phyloP scores from a whole-genome alignment of 2,797 vertebrate species.

The Schizopygopsis pylzovi region DNA sequence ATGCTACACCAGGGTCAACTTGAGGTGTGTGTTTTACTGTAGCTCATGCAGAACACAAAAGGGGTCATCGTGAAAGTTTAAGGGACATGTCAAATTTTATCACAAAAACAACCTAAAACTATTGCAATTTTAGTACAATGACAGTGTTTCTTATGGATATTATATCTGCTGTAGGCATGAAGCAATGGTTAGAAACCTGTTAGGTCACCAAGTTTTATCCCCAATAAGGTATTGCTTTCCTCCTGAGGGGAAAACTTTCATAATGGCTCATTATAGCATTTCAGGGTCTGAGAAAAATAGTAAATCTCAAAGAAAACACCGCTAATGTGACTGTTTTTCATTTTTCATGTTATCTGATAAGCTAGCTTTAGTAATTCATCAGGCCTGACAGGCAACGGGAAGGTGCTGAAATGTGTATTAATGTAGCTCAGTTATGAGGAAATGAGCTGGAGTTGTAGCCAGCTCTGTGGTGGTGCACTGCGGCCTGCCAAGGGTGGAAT shows the following conservation, averaged over 20 bases:
- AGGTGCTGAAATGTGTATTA: constrained; percentile 61
- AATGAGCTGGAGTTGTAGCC: constrained; percentile 52
- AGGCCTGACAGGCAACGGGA: constrained; percentile 39
- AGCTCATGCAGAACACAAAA: constrained; percentile 41
- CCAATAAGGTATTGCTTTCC: constrained; percentile 43
- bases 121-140: background rate
- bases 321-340: constrained; percentile 46
- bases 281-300: constrained; percentile 45
- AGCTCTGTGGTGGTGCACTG: constrained; percentile 46
- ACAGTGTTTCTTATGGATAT: background rate
- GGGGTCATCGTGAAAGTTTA: constrained; percentile 29
- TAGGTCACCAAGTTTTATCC: constrained; percentile 32
- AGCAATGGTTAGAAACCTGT: constrained; percentile 21
- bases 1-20: constrained; percentile 49
- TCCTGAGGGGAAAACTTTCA: constrained; percentile 42
- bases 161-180: background rate
- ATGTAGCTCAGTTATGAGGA: constrained; percentile 52
- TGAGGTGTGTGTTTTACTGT: constrained; percentile 30
- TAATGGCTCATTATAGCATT: constrained; percentile 41
- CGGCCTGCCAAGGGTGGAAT: constrained; percentile 46
- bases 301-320: constrained; percentile 51
- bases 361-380: constrained; percentile 58
- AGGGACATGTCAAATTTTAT: constrained; percentile 29
- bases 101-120: constrained; percentile 4
- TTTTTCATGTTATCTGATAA: constrained; percentile 61